Evolutionary conservation across 2,113 vertebrate genomes (phyloP).

Genomic region (Myotis yumanensis): DNA sequence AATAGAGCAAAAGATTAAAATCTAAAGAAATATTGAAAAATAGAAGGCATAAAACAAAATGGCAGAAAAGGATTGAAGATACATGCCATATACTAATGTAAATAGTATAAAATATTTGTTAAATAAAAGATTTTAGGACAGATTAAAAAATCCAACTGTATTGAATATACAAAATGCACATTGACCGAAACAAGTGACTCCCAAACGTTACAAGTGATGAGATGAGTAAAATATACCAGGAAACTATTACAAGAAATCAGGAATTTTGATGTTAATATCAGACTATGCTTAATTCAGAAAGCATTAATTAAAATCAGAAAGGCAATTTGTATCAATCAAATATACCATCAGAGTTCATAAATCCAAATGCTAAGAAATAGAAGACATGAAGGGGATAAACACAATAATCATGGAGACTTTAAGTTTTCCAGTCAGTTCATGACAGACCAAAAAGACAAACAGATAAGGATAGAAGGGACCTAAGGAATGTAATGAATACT

Average conservation of each 20-base stretch:
- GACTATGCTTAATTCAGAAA: neutral
- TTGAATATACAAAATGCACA: neutral
- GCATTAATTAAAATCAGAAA: neutral
- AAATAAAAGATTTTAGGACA: neutral
- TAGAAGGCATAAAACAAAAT: neutral
- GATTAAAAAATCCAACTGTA: neutral
- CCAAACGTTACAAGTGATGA: neutral
- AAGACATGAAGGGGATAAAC: neutral
- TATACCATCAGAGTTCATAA: conserved; percentile 5
- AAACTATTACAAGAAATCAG: neutral
- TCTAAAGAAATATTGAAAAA: no score
- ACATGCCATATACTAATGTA: neutral
- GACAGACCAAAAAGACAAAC: neutral
- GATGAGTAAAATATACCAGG: neutral
- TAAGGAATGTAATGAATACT: neutral
- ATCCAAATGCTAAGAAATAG: neutral
- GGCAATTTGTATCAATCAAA: neutral
- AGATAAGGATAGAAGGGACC: neutral
- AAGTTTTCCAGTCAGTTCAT: neutral
- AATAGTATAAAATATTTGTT: neutral
- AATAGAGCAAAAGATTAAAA: neutral
- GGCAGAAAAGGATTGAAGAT: neutral
- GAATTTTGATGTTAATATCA: neutral
- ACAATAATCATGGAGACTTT: neutral
- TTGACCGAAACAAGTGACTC: neutral